Conservation (phyloP, 2,888 invertebrate species). For the Lycophotia porphyrea region DNA sequence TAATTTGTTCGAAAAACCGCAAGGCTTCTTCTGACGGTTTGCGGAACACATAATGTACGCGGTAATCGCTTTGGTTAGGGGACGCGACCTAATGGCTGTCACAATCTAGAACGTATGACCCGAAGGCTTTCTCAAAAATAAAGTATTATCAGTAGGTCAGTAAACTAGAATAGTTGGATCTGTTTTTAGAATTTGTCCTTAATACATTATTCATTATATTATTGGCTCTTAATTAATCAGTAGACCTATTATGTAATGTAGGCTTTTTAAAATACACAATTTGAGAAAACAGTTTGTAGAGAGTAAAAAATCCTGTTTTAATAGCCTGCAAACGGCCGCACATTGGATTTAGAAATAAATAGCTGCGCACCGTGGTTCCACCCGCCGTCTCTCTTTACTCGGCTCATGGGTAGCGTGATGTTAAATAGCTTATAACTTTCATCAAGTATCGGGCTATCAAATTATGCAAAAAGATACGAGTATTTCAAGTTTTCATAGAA, state of each 20-base stretch:
- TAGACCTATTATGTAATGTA: constrained; percentile 33
- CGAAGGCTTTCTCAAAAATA: constrained; percentile 23
- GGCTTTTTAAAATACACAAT: background rate
- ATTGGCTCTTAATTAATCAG: background rate
- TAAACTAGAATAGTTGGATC: constrained; percentile 7
- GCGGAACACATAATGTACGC: background rate
- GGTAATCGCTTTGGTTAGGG: background rate
- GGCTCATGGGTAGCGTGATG: background rate
- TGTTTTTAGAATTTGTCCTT: constrained; percentile 12
- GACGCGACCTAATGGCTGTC: background rate
- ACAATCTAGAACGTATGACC: background rate
- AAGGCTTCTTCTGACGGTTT: background rate
- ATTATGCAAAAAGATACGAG: background rate
- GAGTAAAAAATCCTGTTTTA: background rate
- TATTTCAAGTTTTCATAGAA: background rate
- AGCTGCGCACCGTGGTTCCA: background rate
- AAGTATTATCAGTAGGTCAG: constrained; percentile 10
- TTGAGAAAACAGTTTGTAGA: background rate
- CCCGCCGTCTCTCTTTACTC: background rate
- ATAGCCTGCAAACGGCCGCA: no score
- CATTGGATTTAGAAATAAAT: background rate
- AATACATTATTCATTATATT: constrained; percentile 12
- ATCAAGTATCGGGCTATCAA: background rate
- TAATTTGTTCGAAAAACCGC: background rate
- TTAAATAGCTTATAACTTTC: background rate